Conservation (phyloP, 2,888 invertebrate genomes). For the Cacoxenus indagator region DNA sequence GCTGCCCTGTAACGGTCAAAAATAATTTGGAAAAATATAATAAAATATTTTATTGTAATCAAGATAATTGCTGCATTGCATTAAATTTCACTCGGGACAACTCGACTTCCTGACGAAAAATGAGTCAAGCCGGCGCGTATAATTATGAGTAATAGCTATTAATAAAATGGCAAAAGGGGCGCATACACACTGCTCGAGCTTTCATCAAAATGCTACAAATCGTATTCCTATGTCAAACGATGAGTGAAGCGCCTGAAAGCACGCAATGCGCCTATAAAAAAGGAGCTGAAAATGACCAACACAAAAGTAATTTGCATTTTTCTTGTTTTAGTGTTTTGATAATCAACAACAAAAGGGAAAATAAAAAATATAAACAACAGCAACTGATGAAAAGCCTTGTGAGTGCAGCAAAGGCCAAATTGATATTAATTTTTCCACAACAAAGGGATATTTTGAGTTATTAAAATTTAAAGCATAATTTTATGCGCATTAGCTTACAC, state of each 20-base stretch:
- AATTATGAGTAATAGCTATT: slow-evolving; percentile 60
- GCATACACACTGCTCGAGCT: too few relatives aligned
- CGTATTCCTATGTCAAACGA: not conserved
- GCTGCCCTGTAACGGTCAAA: not conserved
- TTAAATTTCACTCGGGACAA: slow-evolving; percentile 10
- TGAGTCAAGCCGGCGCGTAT: slow-evolving; percentile 31
- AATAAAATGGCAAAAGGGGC: slow-evolving; percentile 46
- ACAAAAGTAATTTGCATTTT: not conserved
- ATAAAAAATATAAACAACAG: slow-evolving; percentile 20
- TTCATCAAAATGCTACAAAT: not conserved
- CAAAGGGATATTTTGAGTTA: slow-evolving; percentile 18
- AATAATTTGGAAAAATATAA: slow-evolving; percentile 12
- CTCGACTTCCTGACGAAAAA: not conserved
- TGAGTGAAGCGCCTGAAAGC: slow-evolving; percentile 48
- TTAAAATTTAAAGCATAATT: slow-evolving; percentile 27
- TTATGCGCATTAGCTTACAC: slow-evolving; percentile 37
- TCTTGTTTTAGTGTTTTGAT: not conserved
- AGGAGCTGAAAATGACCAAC: slow-evolving; percentile 26
- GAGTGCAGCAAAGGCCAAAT: slow-evolving; percentile 43
- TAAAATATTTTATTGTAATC: slow-evolving; percentile 47
- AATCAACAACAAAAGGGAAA: slow-evolving; percentile 13
- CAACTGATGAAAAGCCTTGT: slow-evolving; percentile 1
- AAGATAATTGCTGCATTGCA: slow-evolving; percentile 53
- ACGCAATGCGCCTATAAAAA: slow-evolving; percentile 52
- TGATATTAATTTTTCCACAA: slow-evolving; percentile 56